These are phyloP conservation scores for Limnephilus lunatus DNA, from an alignment of 2,888 invertebrate species.

Conservation along the genomic window DNA sequence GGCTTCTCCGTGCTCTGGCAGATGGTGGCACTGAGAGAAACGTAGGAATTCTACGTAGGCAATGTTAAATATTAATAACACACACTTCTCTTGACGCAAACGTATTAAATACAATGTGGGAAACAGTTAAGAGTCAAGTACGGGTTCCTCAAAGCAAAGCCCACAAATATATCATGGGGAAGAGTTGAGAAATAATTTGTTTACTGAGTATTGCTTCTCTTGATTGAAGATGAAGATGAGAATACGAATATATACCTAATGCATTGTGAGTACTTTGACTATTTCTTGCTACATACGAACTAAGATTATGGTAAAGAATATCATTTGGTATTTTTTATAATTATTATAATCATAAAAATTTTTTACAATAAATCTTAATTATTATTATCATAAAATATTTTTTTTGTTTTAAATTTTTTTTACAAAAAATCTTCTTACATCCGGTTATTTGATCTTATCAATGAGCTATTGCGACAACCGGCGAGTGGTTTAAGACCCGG, in stretches of 20 bases:
- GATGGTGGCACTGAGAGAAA: neutral
- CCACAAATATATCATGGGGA: neutral
- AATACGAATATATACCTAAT: neutral
- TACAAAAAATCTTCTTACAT: no score
- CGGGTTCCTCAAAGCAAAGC: neutral
- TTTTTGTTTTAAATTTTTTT: no score
- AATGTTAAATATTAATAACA: neutral
- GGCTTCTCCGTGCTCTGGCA: neutral
- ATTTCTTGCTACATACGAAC: no score
- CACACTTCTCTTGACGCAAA: neutral
- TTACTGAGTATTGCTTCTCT: neutral
- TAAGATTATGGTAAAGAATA: no score
- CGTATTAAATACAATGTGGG: neutral
- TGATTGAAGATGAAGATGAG: neutral
- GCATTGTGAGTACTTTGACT: no score
- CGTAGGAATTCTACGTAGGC: neutral
- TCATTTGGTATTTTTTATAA: no score
- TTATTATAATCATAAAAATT: no score
- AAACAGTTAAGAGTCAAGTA: neutral
- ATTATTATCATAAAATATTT: no score
- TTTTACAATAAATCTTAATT: no score
- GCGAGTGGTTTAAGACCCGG: neutral
- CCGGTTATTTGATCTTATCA: no score
- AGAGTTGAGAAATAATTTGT: neutral
- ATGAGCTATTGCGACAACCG: neutral